phyloP scores from a whole-genome alignment of 1,140 invertebrate genomes.

The Sweltsa coloradensis region DNA sequence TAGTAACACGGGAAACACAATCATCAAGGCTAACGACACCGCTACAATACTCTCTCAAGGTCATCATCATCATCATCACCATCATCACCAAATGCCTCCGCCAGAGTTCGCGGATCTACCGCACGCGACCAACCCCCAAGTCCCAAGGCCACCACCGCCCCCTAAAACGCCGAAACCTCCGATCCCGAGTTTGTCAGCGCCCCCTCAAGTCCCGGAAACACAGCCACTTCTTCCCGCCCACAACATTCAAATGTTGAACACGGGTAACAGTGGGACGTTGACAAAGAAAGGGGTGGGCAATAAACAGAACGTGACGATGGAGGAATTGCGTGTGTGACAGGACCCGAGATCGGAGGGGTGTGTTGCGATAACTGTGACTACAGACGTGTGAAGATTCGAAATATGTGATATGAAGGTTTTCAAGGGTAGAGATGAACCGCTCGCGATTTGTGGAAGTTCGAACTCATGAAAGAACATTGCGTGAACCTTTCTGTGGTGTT shows the following conservation, averaged over 20 bases:
- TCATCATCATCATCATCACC: constrained; percentile 47
- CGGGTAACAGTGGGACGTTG: constrained; percentile 6
- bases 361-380: neutral
- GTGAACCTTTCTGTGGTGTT: too few relatives aligned
- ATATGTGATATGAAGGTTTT: too few relatives aligned
- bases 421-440: too few relatives aligned
- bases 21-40: constrained; percentile 48
- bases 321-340: constrained; percentile 11
- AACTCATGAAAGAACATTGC: too few relatives aligned
- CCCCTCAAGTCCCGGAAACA: constrained; percentile 5
- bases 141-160: constrained; percentile 31
- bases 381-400: constrained; percentile 12
- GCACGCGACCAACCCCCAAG: constrained; percentile 14
- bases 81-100: constrained; percentile 62
- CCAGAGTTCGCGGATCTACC: constrained; percentile 64
- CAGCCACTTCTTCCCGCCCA: constrained; percentile 9
- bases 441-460: too few relatives aligned
- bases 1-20: constrained; percentile 47
- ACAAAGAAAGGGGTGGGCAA: constrained; percentile 3
- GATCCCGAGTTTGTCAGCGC: neutral
- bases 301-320: constrained; percentile 5
- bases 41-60: constrained; percentile 46
- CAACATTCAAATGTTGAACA: constrained; percentile 5
- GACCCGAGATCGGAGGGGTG: neutral
- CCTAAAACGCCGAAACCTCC: constrained; percentile 50